These are phyloP conservation scores for Beris chalybata DNA, from an alignment of 2,888 invertebrate species.

Conservation along the genomic window DNA sequence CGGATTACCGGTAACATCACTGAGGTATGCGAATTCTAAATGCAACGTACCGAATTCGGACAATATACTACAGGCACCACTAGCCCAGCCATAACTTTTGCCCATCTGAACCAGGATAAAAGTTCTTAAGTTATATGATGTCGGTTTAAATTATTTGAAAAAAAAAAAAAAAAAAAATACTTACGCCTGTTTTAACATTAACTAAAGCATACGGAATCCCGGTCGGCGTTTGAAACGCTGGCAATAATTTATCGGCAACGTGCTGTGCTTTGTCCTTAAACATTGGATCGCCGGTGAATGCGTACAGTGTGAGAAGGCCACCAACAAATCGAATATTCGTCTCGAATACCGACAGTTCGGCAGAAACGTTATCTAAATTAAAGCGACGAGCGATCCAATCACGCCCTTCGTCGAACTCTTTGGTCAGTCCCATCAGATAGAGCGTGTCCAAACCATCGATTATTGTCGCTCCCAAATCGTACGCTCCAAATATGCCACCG, in stretches of 20 bases:
- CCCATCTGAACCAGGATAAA: conserved; percentile 63
- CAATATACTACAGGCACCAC: conserved; percentile 90
- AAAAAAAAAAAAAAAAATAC: too few relatives aligned
- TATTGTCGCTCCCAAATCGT: conserved; percentile 89
- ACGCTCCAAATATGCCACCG: conserved; percentile 86
- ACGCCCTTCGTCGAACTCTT: conserved; percentile 89
- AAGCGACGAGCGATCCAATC: conserved; percentile 91
- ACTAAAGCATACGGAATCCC: conserved; percentile 95
- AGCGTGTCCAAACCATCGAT: conserved; percentile 96
- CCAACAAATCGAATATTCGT: conserved; percentile 98
- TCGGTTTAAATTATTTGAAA: background rate
- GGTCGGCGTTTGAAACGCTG: conserved; percentile 96
- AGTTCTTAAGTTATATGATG: background rate
- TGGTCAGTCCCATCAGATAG: conserved; percentile 92
- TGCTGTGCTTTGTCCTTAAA: conserved; percentile 91
- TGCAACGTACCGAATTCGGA: conserved; percentile 97
- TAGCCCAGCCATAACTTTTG: conserved; percentile 97
- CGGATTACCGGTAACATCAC: conserved; percentile 90
- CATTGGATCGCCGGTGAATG: conserved; percentile 93
- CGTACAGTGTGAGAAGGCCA: conserved; percentile 89
- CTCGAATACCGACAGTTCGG: conserved; percentile 97
- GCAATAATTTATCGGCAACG: conserved; percentile 90
- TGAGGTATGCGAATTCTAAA: conserved; percentile 93
- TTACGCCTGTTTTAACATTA: conserved; percentile 86
- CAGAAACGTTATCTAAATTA: conserved; percentile 72